Base-by-base conservation (phyloP, 64 coral and sea anemone species). In the Catalaphyllia jardinei region DNA sequence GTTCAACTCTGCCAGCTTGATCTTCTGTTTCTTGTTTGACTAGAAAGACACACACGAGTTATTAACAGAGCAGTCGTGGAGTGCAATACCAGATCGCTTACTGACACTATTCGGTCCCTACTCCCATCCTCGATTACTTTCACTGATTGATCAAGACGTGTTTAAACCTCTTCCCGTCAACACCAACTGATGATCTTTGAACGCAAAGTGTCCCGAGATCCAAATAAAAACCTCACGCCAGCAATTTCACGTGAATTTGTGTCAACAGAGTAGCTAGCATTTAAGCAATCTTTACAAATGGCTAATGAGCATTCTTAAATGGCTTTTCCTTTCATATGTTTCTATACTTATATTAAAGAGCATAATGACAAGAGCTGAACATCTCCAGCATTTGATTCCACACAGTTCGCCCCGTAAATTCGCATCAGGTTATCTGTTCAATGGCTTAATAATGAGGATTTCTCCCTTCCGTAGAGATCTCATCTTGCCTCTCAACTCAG, bases 1-100 rank as follows among this genome's bases (percentile, higher is more conserved):
- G 30, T 95, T 99, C 54, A 99, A 74, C 46, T 99, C 97, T 31
- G 77, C 89, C 77, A 94, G 77, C 80, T 99, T 93, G 69, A 99
- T 82, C 76, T 62, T 93, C 74, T 92, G 92, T 52, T 95, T 82
- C 84, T 91, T 99, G 77, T 91, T 99, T 46, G 97, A 95, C 97
- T 99, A 93, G 60, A 86, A 95, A 83, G 94, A 77, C 60, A 93
- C 64, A 89, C 76, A 80, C n/a, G n/a, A 74, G 62, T 80, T 84
- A 75, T 89, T 93, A 89, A 85, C 62, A 16, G n/a, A 46, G 4
- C 12, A 49, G 24, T 22, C 0, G 19, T 20, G 33, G 22, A 67
- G 62, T 65, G 18, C 24, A 20, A 69, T 69, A 25, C 22, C 22
- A 69, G 25, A 69, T 24, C 20, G 6, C 20, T 69, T 10, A 69